Conservation (phyloP, 2,113 vertebrate genomes). For the Ictalurus punctatus region DNA sequence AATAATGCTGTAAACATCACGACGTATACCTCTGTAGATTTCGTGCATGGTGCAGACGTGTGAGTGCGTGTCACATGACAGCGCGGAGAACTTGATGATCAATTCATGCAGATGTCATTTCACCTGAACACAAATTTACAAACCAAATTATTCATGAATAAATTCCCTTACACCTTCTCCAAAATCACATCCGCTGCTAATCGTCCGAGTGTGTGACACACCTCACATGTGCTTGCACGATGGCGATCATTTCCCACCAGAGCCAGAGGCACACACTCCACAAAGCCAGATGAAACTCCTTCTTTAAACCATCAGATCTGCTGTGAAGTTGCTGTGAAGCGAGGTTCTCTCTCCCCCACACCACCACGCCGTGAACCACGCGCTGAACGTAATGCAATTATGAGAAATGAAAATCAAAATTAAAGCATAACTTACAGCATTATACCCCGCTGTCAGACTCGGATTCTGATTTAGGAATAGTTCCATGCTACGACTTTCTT, state of each 20-base stretch:
- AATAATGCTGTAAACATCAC: neutral
- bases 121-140: neutral
- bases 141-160: neutral
- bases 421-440: slow-evolving; percentile 68
- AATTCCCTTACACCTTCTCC: neutral
- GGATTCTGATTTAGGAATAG: slow-evolving; percentile 54
- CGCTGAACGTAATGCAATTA: slow-evolving; percentile 60
- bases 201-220: neutral
- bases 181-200: neutral
- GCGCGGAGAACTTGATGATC: neutral
- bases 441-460: slow-evolving; percentile 53
- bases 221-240: neutral
- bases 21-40: neutral
- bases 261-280: neutral
- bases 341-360: slow-evolving; percentile 7
- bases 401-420: slow-evolving; percentile 70
- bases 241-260: neutral
- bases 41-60: too few relatives aligned
- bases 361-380: neutral
- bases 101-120: neutral
- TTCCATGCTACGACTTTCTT: slow-evolving; percentile 59
- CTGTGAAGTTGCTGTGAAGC: slow-evolving; percentile 20
- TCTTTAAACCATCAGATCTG: slow-evolving; percentile 31
- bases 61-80: neutral
- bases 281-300: neutral